These are phyloP conservation scores for Euborellia annulipes DNA, from an alignment of 1,140 invertebrate genomes.

Conservation along the genomic window DNA sequence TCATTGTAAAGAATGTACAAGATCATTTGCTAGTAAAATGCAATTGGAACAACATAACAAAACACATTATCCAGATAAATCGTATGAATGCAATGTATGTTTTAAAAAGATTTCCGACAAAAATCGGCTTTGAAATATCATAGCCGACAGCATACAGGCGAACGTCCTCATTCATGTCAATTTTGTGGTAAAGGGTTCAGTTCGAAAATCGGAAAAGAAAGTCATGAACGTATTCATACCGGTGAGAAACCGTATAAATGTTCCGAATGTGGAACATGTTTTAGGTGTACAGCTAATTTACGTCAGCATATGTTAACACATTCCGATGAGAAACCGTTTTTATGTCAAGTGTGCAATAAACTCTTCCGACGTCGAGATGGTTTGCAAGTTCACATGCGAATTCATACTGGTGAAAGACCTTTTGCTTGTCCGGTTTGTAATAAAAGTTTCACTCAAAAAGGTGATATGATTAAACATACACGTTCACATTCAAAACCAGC, in stretches of 20 bases:
- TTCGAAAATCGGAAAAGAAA: slow-evolving; percentile 29
- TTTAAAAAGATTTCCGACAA: slow-evolving; percentile 1
- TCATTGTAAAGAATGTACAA: slow-evolving; percentile 26
- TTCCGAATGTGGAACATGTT: slow-evolving; percentile 28
- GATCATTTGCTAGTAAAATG: slow-evolving; percentile 19
- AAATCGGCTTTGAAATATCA: slow-evolving; percentile 20
- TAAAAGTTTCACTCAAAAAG: slow-evolving; percentile 27
- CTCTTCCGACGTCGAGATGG: slow-evolving; percentile 25
- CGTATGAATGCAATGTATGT: slow-evolving; percentile 8
- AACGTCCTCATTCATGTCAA: slow-evolving; percentile 46
- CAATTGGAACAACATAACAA: slow-evolving; percentile 3
- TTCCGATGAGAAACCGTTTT: slow-evolving; percentile 30
- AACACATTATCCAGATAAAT: slow-evolving; percentile 9
- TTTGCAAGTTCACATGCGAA: slow-evolving; percentile 44
- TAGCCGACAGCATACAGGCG: slow-evolving; percentile 49
- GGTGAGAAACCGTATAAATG: slow-evolving; percentile 42
- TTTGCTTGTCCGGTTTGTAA: slow-evolving; percentile 23
- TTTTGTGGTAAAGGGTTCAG: slow-evolving; percentile 44
- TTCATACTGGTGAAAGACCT: slow-evolving; percentile 48
- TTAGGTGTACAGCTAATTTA: slow-evolving; percentile 24
- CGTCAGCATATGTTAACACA: slow-evolving; percentile 29
- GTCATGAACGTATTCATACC: slow-evolving; percentile 37
- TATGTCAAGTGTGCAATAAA: slow-evolving; percentile 32
- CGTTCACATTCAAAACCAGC: neutral
- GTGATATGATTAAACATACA: slow-evolving; percentile 26